Evolutionary conservation across 2,888 invertebrate species (phyloP).

Genomic region (Acrocyrtus sp.): DNA sequence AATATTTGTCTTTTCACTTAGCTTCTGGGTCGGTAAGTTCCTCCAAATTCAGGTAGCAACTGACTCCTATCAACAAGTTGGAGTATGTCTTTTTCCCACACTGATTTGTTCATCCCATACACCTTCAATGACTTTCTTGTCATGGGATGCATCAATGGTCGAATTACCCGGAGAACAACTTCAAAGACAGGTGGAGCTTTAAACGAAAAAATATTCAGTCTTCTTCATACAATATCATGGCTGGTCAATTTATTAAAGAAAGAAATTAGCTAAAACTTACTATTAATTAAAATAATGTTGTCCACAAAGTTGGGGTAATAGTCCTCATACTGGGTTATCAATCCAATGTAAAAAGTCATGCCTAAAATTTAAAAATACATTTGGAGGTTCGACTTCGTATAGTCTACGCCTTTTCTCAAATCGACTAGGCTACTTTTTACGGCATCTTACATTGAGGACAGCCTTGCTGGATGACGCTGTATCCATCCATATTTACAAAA

Average conservation of each 20-base stretch:
- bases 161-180: not conserved
- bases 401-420: no score
- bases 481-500: conserved; percentile 16
- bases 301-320: conserved; percentile 14
- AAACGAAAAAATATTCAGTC: no score
- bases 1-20: no score
- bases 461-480: conserved; percentile 1
- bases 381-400: no score
- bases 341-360: not conserved
- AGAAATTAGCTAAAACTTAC: no score
- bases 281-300: conserved; percentile 16
- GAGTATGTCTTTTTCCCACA: not conserved
- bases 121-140: not conserved
- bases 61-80: not conserved
- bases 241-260: no score
- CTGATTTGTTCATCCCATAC: not conserved
- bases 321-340: conserved; percentile 1
- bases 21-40: no score
- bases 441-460: conserved; percentile 17
- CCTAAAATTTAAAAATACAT: no score
- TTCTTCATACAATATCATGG: no score
- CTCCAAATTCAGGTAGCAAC: not conserved
- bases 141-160: not conserved
- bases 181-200: conserved; percentile 3
- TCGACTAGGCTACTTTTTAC: no score